A percentile compares a stretch with the other conserved stretches of the same genome.
These are phyloP conservation scores for Callyntrura sp. DNA, from an alignment of 2,888 invertebrate genomes.

Conservation along the genomic window DNA sequence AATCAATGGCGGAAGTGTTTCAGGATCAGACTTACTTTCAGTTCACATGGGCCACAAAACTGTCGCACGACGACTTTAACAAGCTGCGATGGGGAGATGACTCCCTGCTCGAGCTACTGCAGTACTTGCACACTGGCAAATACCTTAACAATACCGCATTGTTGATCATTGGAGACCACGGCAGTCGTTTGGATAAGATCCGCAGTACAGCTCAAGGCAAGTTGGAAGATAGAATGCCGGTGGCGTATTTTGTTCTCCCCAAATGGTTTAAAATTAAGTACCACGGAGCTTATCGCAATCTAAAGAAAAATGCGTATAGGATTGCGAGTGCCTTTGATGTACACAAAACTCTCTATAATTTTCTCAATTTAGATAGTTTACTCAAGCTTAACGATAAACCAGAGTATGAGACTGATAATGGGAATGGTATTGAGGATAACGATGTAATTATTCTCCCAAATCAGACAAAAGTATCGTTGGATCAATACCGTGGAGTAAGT, in stretches of 20 bases:
- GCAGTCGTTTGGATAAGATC: conserved; percentile 94
- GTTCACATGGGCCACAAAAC: conserved; percentile 86
- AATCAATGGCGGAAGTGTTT: conserved; percentile 85
- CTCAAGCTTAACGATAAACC: too few relatives aligned
- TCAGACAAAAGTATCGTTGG: background rate
- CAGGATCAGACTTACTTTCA: conserved; percentile 49
- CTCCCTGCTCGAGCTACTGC: conserved; percentile 84
- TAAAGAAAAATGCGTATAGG: conserved; percentile 63
- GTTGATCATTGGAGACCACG: conserved; percentile 94
- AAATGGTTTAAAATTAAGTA: conserved; percentile 90
- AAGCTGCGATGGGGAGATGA: conserved; percentile 88
- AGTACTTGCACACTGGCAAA: conserved; percentile 85
- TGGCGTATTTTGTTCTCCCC: conserved; percentile 91
- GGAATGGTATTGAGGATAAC: too few relatives aligned
- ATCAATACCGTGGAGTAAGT: conserved; percentile 89
- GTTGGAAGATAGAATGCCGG: conserved; percentile 95
- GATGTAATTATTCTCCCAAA: too few relatives aligned
- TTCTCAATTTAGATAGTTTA: background rate
- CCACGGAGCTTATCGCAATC: conserved; percentile 85
- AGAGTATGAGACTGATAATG: too few relatives aligned
- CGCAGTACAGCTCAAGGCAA: conserved; percentile 91
- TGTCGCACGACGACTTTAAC: conserved; percentile 94
- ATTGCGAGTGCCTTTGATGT: conserved; percentile 81
- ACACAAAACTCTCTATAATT: conserved; percentile 80
- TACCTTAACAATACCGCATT: conserved; percentile 90